Base-by-base conservation (phyloP, 2,797 vertebrate species). In the Bufotes viridis region DNA sequence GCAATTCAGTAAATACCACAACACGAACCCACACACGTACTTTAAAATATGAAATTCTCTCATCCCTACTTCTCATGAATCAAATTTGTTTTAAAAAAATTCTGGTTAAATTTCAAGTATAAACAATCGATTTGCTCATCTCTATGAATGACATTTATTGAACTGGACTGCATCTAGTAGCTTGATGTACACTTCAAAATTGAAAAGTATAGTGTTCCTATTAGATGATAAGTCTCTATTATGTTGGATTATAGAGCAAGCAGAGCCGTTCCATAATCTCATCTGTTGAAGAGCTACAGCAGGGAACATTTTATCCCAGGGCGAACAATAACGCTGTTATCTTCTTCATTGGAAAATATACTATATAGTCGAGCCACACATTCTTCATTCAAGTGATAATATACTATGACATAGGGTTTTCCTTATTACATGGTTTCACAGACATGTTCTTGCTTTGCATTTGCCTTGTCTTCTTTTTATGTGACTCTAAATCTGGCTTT, bases 401-500 rank as follows among this genome's bases (percentile, higher is more conserved):
- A 20, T 80, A 80, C 78, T 63, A n/a, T 42, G 4, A 42, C 42
- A 42, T 42, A 42, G 42, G 42, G 42, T 5, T 5, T 7, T 42
- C 6, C 6, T 42, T 42, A 42, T 49, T 65, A 81, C 60, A 81
- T 15, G 4, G 20, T 7, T 57, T 82, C 51, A 29, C 49, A 57
- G 18, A 55, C 49, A 22, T 49, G 65, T 53, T 70, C 57, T 84
- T 74, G 70, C 57, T 17, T 76, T 63, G 55, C 49, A 76, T 76
- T 76, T 84, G 70, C 70, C 51, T 61, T 42, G 29, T 60, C 13
- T 60, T 74, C 2, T n/a, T 65, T 61, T 51, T 84, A 61, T 86
- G 55, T 61, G 42, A 65, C 74, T 53, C 84, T 78, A 79, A 79
- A 86, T 86, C 84, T 34, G 24, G n/a, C 49, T 79, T 78, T 78